Base-by-base conservation (phyloP, 2,113 vertebrate genomes). In the Tichodroma muraria region DNA sequence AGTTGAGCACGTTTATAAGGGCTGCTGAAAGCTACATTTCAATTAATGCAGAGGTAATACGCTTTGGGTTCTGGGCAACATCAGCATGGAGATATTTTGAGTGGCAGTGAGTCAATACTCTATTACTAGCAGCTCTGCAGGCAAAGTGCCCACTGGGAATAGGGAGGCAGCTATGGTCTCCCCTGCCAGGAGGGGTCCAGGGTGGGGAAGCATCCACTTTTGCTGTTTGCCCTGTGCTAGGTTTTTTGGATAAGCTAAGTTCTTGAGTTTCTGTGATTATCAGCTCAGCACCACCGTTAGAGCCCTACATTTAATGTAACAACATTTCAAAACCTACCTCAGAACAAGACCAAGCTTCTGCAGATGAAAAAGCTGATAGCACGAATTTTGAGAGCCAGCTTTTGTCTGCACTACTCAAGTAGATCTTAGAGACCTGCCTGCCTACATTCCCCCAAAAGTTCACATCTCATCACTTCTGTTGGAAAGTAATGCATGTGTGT, bases 21-120 rank as follows among this genome's bases (percentile, higher is more conserved):
- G 85, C 70, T 95, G 93, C 87, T 93, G 94, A 94, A 91, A 91
- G 95, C 91, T 95, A 80, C 79, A 59, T 90, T 95, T 93, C 87
- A 91, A 73, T 90, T 91, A 89, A 88, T 88, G 85, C 64, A 64
- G 71, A 80, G 82, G 87, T 52, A 88, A 82, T 42, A 70, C 30
- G n/a, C 73, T 70, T 91, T 0, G 35, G 71, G 56, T 37, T 82
- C 73, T 87, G 89, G 81, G 64, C 63, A 73, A 33, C 89, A 70
- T 66, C 47, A 73, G 91, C 45, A 77, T 59, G 91, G 30, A 91
- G 93, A 28, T 85, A 93, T 88, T 88, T 88, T 2, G 0, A 80
- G 91, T 73, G 85, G 93, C 85, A 76, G 66, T 47, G 81, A 92
- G 87, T 89, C 91, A 93, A 85, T 66, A 59, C 63, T 65, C 73